Base-by-base conservation (phyloP, 2,113 vertebrate species). In the Condylura cristata region DNA sequence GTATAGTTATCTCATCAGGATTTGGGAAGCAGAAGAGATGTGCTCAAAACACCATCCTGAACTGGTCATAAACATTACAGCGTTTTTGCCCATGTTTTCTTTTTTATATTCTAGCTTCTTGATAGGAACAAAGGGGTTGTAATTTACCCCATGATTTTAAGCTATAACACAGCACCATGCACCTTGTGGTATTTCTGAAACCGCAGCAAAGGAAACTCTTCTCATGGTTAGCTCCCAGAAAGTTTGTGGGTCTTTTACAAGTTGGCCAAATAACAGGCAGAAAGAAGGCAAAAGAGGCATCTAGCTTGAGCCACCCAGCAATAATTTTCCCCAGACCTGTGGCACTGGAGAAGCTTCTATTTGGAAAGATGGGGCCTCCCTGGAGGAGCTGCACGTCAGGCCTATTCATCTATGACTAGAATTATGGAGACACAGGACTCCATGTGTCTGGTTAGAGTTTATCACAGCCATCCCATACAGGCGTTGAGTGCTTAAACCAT, bases 1-100 rank as follows among this genome's bases (percentile, higher is more conserved):
- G 32, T 91, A 81, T 51, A 41, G 44, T 76, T n/a, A 72, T 96
- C 72, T 90, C 81, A 90, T 32, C 87, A 84, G 85, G 48, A 80
- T 79, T 94, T 86, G 13, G 60, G 78, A 89, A 80, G 80, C 76
- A 65, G 93, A 94, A 39, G 61, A 65, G 34, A 70, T 60, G 28
- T 70, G 61, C 79, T 89, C 56, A 75, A 93, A 91, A 81, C 26
- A 39, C 24, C 65, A 86, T 39, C 58, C 39, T 89, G 94, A 93
- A 92, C 70, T 46, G 28, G 18, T 84, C 90, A 88, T 71, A 75
- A 79, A 34, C 12, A 71, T 75, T 85, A 61, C 18, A 78, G 37
- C 70, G 63, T 89, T 93, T 83, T 58, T 75, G 6, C 30, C n/a
- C n/a, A 48, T 80, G 60, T 65, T 46, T 79, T 37, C 37, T 83